Base-by-base conservation (phyloP, 2,113 vertebrate genomes). In the Amphilophus citrinellus region DNA sequence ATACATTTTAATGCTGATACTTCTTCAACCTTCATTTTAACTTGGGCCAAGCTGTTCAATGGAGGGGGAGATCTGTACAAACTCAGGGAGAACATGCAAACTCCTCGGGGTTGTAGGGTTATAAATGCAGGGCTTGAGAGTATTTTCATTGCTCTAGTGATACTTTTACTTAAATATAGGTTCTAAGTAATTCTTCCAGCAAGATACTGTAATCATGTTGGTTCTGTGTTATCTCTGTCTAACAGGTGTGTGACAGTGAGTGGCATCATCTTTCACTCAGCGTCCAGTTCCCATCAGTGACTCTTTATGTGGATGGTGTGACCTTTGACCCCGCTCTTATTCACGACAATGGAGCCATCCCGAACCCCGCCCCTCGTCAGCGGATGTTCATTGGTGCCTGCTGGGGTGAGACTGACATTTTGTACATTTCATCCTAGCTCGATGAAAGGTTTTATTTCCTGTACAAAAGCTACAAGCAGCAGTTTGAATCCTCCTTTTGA, bases 251-350 rank as follows among this genome's bases (percentile, higher is more conserved):
- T 1, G 98, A 99, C 57, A 97, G 98, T 0, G 98, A 99, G 84
- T 99, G 98, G 98, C 98, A 99, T 91, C 98, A 99, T 75, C 98
- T 99, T 0, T 98, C 98, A 24, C 97, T 99, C 86, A 99, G 98
- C 32, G 96, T 99, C 11, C 98, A 99, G 94, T 99, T 98, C 92
- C 98, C 98, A 60, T 99, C 98, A 0, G 97, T 99, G 79, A 98
- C 97, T 0, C 96, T 99, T 14, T 99, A 98, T 0, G 97, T 98
- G 3, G 98, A 99, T 3, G 98, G 98, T 0, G 98, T 99, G 89
- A 98, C 98, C 27, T 99, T 98, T 0, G 98, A 99, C 95, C 98
- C 98, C 0, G 98, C 98, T 10, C 97, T 99, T 71, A 99, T 99
- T 90, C 98, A 99, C 0, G 98, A 99, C 96, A 99, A 98, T 0